Evolutionary conservation across 1,140 invertebrate species (phyloP).

Genomic region (Euglossa dilemma): DNA sequence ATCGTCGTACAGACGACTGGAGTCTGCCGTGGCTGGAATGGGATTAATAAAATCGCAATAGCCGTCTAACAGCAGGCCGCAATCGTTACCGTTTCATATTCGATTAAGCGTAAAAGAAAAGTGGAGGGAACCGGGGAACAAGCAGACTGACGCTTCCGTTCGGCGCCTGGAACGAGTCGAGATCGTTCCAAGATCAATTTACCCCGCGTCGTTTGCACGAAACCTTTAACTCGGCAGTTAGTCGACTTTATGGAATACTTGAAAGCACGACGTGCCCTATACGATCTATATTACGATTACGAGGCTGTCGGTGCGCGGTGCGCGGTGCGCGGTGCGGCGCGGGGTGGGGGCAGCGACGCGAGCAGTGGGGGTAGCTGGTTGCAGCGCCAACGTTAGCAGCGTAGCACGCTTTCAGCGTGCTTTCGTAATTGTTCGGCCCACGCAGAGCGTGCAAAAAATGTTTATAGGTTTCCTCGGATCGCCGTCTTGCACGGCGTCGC

Average conservation of each 20-base stretch:
- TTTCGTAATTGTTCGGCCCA: constrained; percentile 55
- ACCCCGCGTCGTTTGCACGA: constrained; percentile 30
- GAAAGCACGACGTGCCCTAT: constrained; percentile 30
- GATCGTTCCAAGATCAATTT: constrained; percentile 48
- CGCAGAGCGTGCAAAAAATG: constrained; percentile 47
- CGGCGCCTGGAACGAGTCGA: not conserved
- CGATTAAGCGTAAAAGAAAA: not conserved
- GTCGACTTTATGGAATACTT: constrained; percentile 55
- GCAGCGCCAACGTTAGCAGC: constrained; percentile 42
- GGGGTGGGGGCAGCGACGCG: too few species aligned
- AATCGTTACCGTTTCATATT: not conserved
- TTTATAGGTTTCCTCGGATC: constrained; percentile 43
- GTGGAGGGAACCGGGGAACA: not conserved
- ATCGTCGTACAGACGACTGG: too few species aligned
- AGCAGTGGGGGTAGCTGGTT: not conserved
- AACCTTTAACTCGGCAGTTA: constrained; percentile 44
- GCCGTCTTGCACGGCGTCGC: not conserved
- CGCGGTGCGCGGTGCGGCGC: not conserved
- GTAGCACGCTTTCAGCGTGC: constrained; percentile 22
- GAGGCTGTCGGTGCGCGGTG: constrained; percentile 17
- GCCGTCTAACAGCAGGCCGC: not conserved
- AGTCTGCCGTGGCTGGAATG: too few species aligned
- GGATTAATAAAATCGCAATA: not conserved
- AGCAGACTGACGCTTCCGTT: constrained; percentile 2
- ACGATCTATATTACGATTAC: constrained; percentile 59